phyloP scores from a whole-genome alignment of 2,113 vertebrate species.

The Amphiprion percula region DNA sequence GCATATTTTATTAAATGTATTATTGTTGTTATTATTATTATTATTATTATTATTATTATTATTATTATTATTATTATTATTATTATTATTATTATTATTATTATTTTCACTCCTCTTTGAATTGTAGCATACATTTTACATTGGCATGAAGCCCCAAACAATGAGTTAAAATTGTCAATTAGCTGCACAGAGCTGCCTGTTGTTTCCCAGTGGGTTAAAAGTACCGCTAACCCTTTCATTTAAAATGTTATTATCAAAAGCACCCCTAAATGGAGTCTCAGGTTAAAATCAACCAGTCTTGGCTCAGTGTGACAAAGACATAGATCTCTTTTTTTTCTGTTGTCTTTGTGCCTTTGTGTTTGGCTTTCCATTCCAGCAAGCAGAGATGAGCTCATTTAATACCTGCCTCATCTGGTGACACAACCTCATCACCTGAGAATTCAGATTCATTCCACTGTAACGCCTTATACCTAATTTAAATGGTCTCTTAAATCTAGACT shows the following conservation, averaged over 20 bases:
- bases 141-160: not conserved
- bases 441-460: slow-evolving; percentile 6
- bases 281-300: slow-evolving; percentile 4
- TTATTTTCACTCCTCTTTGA: too few species aligned
- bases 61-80: too few species aligned
- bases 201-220: slow-evolving; percentile 17
- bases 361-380: slow-evolving; percentile 2
- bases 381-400: slow-evolving; percentile 39
- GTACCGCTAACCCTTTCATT: not conserved
- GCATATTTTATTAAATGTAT: not conserved
- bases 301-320: slow-evolving; percentile 10
- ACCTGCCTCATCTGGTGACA: slow-evolving; percentile 12
- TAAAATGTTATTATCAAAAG: slow-evolving; percentile 17
- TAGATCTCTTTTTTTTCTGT: not conserved
- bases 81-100: too few species aligned
- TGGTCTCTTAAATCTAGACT: slow-evolving; percentile 41
- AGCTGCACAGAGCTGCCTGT: not conserved
- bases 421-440: slow-evolving; percentile 18
- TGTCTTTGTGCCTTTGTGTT: not conserved
- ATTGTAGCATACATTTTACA: not conserved
- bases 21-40: too few species aligned
- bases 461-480: slow-evolving; percentile 52
- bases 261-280: not conserved
- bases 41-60: too few species aligned
- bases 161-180: not conserved